Percentiles rank a stretch among this genome's conserved stretches.
phyloP scores from a whole-genome alignment of 1,140 invertebrate species.

The Platyscapa corneri region DNA sequence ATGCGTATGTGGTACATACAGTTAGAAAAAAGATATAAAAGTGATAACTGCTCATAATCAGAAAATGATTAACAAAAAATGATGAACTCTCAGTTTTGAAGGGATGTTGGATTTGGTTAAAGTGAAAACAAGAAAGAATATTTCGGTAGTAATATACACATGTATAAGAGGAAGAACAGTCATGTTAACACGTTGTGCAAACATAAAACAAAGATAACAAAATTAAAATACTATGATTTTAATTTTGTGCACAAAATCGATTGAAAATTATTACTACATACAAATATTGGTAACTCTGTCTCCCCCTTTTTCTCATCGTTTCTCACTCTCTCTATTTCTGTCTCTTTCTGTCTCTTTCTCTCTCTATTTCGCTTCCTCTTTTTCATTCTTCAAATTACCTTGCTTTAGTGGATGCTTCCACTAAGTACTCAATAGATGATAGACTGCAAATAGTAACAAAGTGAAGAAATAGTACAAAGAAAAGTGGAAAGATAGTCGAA shows the following conservation, averaged over 20 bases:
- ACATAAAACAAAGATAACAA: slow-evolving; percentile 9
- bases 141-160: background rate
- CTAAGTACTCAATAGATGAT: background rate
- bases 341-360: background rate
- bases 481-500: slow-evolving; percentile 5
- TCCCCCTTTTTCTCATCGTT: no score
- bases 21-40: background rate
- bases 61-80: background rate
- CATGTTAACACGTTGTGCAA: background rate
- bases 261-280: slow-evolving; percentile 9
- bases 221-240: background rate
- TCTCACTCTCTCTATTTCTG: background rate
- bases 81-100: no score
- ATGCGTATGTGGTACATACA: background rate
- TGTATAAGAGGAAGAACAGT: background rate
- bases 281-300: slow-evolving; percentile 17
- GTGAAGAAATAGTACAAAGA: background rate
- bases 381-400: background rate
- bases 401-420: background rate
- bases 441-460: background rate
- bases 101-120: background rate
- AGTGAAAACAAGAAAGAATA: background rate
- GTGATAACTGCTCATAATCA: background rate
- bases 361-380: background rate
- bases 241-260: background rate